These are phyloP conservation scores for Scleropages formosus DNA, from an alignment of 2,797 vertebrate genomes.

Conservation along the genomic window DNA sequence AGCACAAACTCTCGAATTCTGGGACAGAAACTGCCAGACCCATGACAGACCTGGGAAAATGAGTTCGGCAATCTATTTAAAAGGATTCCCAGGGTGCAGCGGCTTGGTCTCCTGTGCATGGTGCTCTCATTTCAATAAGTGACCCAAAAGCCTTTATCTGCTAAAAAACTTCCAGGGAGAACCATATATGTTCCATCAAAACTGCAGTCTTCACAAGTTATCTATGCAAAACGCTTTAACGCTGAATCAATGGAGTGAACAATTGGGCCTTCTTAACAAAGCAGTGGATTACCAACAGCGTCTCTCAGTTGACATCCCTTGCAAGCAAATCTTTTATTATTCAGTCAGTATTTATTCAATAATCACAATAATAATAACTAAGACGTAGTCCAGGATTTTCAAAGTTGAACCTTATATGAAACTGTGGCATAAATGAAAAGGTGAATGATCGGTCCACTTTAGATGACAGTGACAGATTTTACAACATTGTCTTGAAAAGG, in stretches of 20 bases:
- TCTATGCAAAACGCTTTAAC: background rate
- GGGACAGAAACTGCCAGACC: slow-evolving; percentile 14
- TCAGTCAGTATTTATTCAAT: too few relatives aligned
- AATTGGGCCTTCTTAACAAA: background rate
- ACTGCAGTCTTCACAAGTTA: background rate
- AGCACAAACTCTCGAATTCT: background rate
- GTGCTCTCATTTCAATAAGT: slow-evolving; percentile 23
- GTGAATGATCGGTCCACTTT: background rate
- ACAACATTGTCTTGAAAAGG: background rate
- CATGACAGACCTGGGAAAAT: slow-evolving; percentile 8
- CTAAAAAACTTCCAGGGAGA: slow-evolving; percentile 1
- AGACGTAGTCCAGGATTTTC: too few relatives aligned
- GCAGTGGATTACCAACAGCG: too few relatives aligned
- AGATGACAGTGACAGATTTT: background rate
- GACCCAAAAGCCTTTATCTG: slow-evolving; percentile 17
- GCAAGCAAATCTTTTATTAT: too few relatives aligned
- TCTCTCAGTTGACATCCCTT: background rate
- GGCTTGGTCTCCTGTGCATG: slow-evolving; percentile 17
- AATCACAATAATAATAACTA: too few relatives aligned
- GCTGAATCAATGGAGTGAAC: background rate
- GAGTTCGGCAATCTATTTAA: slow-evolving; percentile 22
- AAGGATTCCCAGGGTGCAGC: slow-evolving; percentile 24
- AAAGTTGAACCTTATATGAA: too few relatives aligned
- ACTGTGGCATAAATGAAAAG: background rate
- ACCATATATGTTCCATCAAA: background rate